Evolutionary conservation across 35 echinoderm and acorn worm species (phyloP), one percentile per base, ranked within the genome.

Genomic region (Chiridota heheva): DNA sequence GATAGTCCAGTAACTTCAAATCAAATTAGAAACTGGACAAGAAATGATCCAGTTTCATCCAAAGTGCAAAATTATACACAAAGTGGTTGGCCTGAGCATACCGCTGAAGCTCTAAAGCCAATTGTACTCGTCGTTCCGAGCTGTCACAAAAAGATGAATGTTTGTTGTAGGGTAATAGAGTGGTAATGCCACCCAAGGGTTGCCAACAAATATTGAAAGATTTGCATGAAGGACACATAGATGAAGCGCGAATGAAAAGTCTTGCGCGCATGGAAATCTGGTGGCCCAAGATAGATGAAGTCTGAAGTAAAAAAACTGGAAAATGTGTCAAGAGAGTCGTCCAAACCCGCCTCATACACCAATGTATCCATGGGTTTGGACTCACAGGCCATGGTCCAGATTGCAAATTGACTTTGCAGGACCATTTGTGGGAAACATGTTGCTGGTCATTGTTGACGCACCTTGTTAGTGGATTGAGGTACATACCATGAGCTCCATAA

Each of bases 361-460:
- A 20, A 45, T 71, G 64, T 43, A 83, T 37, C 65, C 63, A 55
- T 83, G 81, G 81, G 39, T 42, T 34, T 53, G 47, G 36, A 42
- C 64, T 36, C 30, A 29, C 34, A 33, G 60, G 20, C 60, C 60
- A 41, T 82, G 58, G 40, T 40, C 59, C 17, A 34, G 60, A 41
- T 42, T 83, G 24, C 63, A 83, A 35, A 39, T 83, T 33, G 63
- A 83, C 71, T 70, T 83, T 70, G 62, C 41, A 57, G 65, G 63
- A 58, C 61, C 39, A 4, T 58, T 69, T 36, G 36, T 79, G 76
- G 4, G 58, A 18, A 39, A 35, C 42, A 79, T 79, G 76, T 41
- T 79, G 8, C 31, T 79, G 16, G 38, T 83, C 27, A 34, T 83
- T 31, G 81, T 83, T 57, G 81, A 69, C n/a, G 37, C 61, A 17